Conservation (phyloP, 2,888 invertebrate genomes). For the Anoncus sp. region DNA sequence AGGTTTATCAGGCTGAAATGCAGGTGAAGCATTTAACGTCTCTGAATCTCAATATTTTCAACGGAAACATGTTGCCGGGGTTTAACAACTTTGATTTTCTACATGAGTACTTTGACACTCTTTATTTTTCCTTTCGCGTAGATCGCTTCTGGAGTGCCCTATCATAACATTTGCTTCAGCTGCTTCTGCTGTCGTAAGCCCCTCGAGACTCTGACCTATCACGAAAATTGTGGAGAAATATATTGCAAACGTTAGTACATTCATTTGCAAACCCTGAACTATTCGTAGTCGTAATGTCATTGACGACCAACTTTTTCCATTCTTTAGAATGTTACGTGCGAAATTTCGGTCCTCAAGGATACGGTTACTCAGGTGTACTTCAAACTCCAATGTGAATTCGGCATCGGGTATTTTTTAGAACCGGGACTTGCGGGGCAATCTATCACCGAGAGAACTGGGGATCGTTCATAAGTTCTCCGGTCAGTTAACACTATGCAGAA, state of each 20-base stretch:
- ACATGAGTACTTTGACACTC: too few species aligned
- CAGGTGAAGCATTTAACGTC: constrained; percentile 71
- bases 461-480: background rate
- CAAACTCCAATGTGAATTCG: constrained; percentile 76
- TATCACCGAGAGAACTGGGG: background rate
- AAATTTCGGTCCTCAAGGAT: constrained; percentile 83
- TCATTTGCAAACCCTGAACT: background rate
- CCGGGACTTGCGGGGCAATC: background rate
- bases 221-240: constrained; percentile 84
- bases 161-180: constrained; percentile 84
- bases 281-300: background rate
- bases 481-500: background rate
- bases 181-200: constrained; percentile 84
- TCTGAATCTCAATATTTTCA: background rate
- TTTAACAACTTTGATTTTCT: too few species aligned
- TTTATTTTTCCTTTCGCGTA: constrained; percentile 38
- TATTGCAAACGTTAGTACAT: constrained; percentile 84
- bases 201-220: constrained; percentile 83
- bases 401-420: background rate
- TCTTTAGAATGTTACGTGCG: constrained; percentile 84
- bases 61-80: background rate
- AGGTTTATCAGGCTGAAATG: constrained; percentile 81
- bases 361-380: constrained; percentile 82
- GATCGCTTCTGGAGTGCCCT: constrained; percentile 83
- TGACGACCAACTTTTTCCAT: background rate